A percentile compares a stretch with the other conserved stretches of the same genome.
Conservation (phyloP, 2,888 invertebrate species). For the Strigamia maritima region DNA sequence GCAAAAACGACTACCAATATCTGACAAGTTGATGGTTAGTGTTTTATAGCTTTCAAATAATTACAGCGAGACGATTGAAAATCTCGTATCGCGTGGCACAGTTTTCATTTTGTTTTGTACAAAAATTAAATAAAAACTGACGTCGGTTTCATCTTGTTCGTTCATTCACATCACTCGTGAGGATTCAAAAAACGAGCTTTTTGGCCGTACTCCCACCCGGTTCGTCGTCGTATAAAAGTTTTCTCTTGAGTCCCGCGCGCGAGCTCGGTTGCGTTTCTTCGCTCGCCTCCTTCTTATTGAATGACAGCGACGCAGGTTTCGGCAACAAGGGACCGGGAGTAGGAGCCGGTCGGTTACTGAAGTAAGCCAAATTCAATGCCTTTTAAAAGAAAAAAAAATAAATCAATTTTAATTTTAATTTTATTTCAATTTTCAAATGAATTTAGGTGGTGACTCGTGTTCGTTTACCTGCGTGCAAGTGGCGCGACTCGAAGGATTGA, state of each 20-base stretch:
- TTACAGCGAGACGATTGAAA: no score
- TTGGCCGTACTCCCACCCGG: background rate
- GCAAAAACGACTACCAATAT: background rate
- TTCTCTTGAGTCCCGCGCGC: slow-evolving; percentile 68
- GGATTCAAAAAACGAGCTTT: background rate
- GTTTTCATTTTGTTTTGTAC: no score
- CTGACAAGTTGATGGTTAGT: background rate
- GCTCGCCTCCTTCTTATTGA: slow-evolving; percentile 58
- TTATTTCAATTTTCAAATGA: no score
- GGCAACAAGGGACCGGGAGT: slow-evolving; percentile 80
- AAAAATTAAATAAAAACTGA: no score
- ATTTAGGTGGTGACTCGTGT: no score
- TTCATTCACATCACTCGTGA: no score
- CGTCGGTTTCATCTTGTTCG: no score
- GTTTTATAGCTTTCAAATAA: no score
- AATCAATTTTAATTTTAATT: background rate
- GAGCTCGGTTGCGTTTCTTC: slow-evolving; percentile 52
- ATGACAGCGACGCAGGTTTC: slow-evolving; percentile 63
- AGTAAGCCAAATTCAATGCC: slow-evolving; percentile 84
- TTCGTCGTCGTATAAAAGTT: slow-evolving; percentile 54
- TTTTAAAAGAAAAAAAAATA: slow-evolving; percentile 45
- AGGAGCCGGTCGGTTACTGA: slow-evolving; percentile 85
- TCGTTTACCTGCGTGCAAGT: slow-evolving; percentile 68
- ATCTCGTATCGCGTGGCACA: no score
- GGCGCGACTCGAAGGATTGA: slow-evolving; percentile 79